Evolutionary conservation across 2,113 vertebrate species (phyloP), one percentile per base, ranked within the genome.

Genomic region (Mobula birostris): DNA sequence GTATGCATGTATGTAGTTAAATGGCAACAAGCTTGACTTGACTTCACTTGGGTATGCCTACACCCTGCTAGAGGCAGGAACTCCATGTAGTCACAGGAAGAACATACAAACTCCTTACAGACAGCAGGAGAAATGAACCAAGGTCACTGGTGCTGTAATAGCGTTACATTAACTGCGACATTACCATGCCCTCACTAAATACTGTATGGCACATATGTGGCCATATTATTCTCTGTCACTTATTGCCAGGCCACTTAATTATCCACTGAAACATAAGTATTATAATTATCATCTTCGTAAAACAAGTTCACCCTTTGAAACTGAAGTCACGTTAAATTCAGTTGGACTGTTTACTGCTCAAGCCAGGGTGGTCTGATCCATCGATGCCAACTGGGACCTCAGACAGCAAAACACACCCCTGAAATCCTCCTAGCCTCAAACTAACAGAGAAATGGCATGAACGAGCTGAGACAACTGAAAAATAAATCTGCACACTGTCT

Each of bases 391-490:
- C 91, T 74, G 91, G 91, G 21, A 93, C 70, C 61, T 6, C 12
- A 76, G 36, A 40, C 70, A 56, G 68, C 61, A 0, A 93, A 93
- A 15, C 91, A 93, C 61, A 93, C 48, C 91, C 40, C 66, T 29
- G 21, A 74, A 93, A 15, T 93, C 11, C 91, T 76, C 0, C 7
- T 93, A 56, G 27, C 36, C 63, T 93, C 70, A 15, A 56, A 93
- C n/a, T 93, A 68, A 93, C 32, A 15, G 8, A 29, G 56, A 68
- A 27, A 24, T 63, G 40, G 32, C 0, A 36, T 48, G 11, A 76
- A 56, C 36, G 40, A 74, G 70, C 91, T 76, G 91, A 93, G 90
- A 27, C 70, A 76, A 93, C 91, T 40, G 48, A 56, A 74, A 74
- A 74, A 56, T 56, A 36, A 93, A 66, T n/a, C 32, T 66, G 63